These are phyloP conservation scores for Gymnocypris eckloni DNA, from an alignment of 2,797 vertebrate species.

Conservation along the genomic window DNA sequence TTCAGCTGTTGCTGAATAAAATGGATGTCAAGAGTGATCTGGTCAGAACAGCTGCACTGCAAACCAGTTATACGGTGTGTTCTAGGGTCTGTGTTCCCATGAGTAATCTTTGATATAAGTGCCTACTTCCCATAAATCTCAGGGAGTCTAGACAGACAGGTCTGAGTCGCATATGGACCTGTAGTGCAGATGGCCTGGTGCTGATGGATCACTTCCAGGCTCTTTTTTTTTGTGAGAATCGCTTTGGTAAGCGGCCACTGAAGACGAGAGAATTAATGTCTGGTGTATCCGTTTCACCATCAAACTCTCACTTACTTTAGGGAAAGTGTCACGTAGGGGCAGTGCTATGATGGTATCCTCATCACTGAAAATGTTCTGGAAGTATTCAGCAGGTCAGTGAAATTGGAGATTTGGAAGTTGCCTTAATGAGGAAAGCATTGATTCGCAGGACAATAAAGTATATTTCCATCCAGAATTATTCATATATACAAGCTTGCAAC, in stretches of 20 bases:
- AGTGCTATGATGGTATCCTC: constrained; percentile 31
- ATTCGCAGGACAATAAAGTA: not conserved
- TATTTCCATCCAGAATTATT: constrained; percentile 26
- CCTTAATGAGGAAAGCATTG: constrained; percentile 31
- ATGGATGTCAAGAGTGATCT: not conserved
- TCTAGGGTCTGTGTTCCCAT: constrained; percentile 13
- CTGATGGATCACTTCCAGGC: constrained; percentile 32
- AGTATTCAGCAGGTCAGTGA: constrained; percentile 24
- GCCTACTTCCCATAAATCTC: constrained; percentile 22
- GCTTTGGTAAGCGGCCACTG: constrained; percentile 9
- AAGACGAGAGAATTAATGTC: constrained; percentile 5
- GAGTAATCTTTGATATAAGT: constrained; percentile 20
- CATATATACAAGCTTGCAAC: not conserved
- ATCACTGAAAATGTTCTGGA: not conserved
- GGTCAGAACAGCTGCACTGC: not conserved
- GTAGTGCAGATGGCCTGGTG: constrained; percentile 29
- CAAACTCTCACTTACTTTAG: constrained; percentile 24
- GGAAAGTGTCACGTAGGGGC: constrained; percentile 9
- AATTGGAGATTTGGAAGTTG: constrained; percentile 39
- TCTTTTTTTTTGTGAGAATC: not conserved
- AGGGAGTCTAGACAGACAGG: constrained; percentile 3
- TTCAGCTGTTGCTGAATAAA: constrained; percentile 20
- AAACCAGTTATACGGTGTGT: not conserved
- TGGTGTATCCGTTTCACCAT: constrained; percentile 16
- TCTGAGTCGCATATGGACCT: constrained; percentile 15